Percentiles rank a stretch among this genome's conserved stretches.
Conservation (phyloP, 2,888 invertebrate genomes). For the Perdita meconis region DNA sequence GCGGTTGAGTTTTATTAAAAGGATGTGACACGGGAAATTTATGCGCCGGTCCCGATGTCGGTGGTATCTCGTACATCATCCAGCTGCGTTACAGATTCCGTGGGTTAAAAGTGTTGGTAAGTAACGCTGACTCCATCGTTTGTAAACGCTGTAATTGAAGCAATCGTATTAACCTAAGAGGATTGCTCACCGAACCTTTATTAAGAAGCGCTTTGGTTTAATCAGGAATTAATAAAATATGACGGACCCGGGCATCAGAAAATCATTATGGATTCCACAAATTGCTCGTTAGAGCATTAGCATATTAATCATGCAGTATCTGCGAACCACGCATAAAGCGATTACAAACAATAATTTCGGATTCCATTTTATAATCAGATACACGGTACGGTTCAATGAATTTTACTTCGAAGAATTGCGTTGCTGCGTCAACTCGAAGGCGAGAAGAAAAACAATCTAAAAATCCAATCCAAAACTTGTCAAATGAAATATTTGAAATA, state of each 20-base stretch:
- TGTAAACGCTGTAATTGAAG: conserved; percentile 59
- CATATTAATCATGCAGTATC: background rate
- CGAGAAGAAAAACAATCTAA: background rate
- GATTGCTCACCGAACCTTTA: conserved; percentile 59
- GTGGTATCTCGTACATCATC: conserved; percentile 56
- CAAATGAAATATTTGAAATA: conserved; percentile 29
- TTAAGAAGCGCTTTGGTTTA: conserved; percentile 49
- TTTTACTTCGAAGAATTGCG: no score
- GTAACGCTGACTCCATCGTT: conserved; percentile 59
- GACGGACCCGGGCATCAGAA: background rate
- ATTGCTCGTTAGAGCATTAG: no score
- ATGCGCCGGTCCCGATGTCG: conserved; percentile 44
- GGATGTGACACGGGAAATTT: conserved; percentile 50
- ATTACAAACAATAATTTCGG: no score
- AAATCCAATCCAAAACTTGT: background rate
- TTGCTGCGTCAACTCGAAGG: background rate
- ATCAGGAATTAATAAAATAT: conserved; percentile 15
- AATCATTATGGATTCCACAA: background rate
- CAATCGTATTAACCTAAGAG: conserved; percentile 62
- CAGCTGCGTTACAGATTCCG: conserved; percentile 39
- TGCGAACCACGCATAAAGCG: background rate
- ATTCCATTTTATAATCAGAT: no score
- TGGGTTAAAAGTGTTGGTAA: conserved; percentile 35
- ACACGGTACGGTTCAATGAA: no score
- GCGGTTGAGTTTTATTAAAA: conserved; percentile 57